Evolutionary conservation across 2,888 invertebrate genomes (phyloP), one percentile per base, ranked within the genome.

Genomic region (Caenorhabditis sp.): DNA sequence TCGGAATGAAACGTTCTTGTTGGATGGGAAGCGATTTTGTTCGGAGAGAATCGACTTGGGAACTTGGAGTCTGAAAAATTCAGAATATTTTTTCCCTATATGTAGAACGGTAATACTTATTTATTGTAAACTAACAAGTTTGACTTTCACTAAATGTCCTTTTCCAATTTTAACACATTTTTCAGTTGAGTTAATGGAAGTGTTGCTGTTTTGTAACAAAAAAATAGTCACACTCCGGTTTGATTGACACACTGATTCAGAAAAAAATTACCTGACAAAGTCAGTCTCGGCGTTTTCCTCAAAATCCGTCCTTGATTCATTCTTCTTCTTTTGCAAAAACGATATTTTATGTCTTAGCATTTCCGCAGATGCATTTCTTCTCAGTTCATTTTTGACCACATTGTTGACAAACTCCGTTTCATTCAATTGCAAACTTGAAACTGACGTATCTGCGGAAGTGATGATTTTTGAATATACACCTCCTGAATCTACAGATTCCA

Each of bases 1-100:
- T 67, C 67, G 64, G 64, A 72, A 72, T 64, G 72, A 72, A 61
- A 72, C 72, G 59, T 67, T 67, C 67, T 72, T 72, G 36, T 67
- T 62, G 14, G 72, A 67, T 59, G 67, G 64, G 31, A 61, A 67
- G 60, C 67, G 67, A 63, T 72, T 72, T 62, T 72, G 72, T 59
- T 72, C 67, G 31, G 59, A 52, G 12, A 67, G 60, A 20, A 67
- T 72, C 61, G 67, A 63, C 50, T 72, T 72, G 25, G 72, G 72
- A 64, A 72, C 38, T 67, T 67, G 72, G 21, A 72, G 64, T 67
- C 72, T 72, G 63, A 61, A 71, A 69, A 26, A 12, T 23, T 4
- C 26, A 14, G 25, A 26, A 25, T 54, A n/a, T n/a, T n/a, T n/a
- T 43, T 43, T 43, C 17, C 17, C 17, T 17, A 43, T 36, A 36